phyloP scores from a whole-genome alignment of 2,113 vertebrate species.

The Prunella fulvescens region DNA sequence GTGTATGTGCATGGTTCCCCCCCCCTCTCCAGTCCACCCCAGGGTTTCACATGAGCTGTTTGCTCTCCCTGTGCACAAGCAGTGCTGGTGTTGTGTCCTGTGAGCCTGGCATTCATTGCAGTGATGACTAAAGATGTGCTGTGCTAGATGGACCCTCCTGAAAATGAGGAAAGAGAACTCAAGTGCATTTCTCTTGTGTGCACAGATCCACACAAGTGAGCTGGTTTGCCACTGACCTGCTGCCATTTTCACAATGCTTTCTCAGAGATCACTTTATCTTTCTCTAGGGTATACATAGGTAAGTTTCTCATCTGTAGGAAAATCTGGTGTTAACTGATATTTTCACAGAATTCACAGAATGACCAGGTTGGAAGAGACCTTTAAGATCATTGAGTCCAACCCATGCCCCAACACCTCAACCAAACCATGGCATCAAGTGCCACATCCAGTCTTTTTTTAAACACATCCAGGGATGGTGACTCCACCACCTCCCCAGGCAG shows the following conservation, averaged over 20 bases:
- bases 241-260: not conserved
- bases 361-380: too few species aligned
- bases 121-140: not conserved
- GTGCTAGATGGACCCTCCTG: not conserved
- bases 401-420: too few species aligned
- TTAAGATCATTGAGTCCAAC: too few species aligned
- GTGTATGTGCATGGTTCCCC: not conserved
- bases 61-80: not conserved
- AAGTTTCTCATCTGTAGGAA: not conserved
- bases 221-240: not conserved
- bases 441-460: too few species aligned
- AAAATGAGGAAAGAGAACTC: not conserved
- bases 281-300: rapidly evolving
- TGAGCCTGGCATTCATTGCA: not conserved
- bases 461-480: too few species aligned
- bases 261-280: not conserved
- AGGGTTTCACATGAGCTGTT: not conserved
- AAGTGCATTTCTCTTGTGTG: not conserved
- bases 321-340: rapidly evolving
- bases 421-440: too few species aligned
- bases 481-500: too few species aligned
- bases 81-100: not conserved
- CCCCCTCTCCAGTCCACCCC: not conserved
- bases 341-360: not conserved
- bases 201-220: not conserved